phyloP scores from a whole-genome alignment of 2,113 vertebrate genomes.

The Perognathus longimembris region DNA sequence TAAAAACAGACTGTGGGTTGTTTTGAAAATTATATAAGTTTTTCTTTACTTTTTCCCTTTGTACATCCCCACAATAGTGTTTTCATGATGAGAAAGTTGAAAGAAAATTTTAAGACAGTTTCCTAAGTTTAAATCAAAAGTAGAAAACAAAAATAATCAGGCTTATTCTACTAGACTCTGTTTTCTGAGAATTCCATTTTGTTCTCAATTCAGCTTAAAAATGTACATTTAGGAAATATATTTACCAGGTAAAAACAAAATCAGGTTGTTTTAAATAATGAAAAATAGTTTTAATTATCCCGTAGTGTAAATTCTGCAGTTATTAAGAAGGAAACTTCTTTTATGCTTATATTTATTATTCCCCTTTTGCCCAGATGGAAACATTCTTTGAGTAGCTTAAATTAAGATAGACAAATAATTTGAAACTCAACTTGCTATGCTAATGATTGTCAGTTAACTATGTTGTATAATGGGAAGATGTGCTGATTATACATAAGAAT shows the following conservation, averaged over 20 bases:
- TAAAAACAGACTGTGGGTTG: background rate
- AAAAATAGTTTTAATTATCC: background rate
- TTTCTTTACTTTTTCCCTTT: background rate
- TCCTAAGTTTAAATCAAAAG: background rate
- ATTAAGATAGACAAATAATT: constrained; percentile 5
- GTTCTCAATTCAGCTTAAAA: constrained; percentile 11
- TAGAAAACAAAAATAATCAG: background rate
- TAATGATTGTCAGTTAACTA: background rate
- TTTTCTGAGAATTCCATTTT: background rate
- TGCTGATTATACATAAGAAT: background rate
- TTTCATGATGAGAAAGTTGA: constrained; percentile 1
- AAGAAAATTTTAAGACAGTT: background rate
- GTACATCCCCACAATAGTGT: background rate
- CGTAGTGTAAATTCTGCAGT: background rate
- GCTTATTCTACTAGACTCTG: background rate
- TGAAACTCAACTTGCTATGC: background rate
- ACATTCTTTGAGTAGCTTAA: background rate
- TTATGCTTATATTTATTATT: background rate
- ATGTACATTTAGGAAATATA: background rate
- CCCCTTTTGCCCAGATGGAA: background rate
- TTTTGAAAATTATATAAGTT: background rate
- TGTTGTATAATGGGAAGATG: background rate
- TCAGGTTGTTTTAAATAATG: background rate
- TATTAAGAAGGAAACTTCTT: background rate
- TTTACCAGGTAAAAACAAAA: constrained; percentile 18